Base-by-base conservation (phyloP, 2,888 invertebrate species). In the Eilema caniola region DNA sequence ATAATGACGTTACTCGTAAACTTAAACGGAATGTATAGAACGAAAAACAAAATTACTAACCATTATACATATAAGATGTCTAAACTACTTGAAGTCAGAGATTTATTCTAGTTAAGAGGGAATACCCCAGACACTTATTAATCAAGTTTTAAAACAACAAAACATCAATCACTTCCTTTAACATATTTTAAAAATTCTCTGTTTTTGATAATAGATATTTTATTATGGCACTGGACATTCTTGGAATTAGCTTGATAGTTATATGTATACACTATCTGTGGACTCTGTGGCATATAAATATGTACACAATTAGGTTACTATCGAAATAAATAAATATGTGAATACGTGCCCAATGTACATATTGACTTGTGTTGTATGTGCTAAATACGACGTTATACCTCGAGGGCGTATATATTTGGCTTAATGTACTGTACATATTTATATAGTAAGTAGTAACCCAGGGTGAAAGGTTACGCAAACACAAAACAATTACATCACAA, bases 401-500 rank as follows among this genome's bases (percentile, higher is more conserved):
- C n/a, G n/a, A n/a, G n/a, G n/a, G n/a, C n/a, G 28, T 33, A 12
- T 7, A 20, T 47, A 47, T 20, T 4, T 47, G 41, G 16, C 41
- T 41, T 0, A 2, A 14, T 41, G 5, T 14, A 20, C 14, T n/a
- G n/a, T 16, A 20, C 14, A 7, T 4, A 14, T 20, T 4, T 20
- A 47, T 20, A n/a, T n/a, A n/a, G 3, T 47, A 7, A 7, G 4
- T 47, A 8, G 3, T 47, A 7, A 2, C 47, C 20, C 20, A 47
- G n/a, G 53, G 53, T 20, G 53, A 53, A 53, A 53, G 53, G 53
- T 53, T 53, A 53, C 2, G 16, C 53, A 53, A 53, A 53, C n/a
- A 53, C 53, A n/a, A 53, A 53, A 53, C 62, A 41, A 41, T 41
- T 41, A 41, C 24, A 20, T 62, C 20, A 62, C 20, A 41, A 62